Base-by-base conservation (phyloP, 2,113 vertebrate genomes). In the Larimichthys polyactis region DNA sequence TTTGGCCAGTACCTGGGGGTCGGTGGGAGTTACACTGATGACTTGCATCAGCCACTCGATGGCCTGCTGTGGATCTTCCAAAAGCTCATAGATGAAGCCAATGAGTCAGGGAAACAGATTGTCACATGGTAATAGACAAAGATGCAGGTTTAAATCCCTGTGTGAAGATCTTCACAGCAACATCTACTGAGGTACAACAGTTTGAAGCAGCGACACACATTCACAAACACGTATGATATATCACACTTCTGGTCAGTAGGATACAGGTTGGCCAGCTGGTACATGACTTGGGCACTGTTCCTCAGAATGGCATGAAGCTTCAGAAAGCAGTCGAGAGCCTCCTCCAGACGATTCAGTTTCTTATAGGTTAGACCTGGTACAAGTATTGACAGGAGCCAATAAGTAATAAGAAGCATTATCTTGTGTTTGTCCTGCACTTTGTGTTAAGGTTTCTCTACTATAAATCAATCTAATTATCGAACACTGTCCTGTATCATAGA, bases 1-100 rank as follows among this genome's bases (percentile, higher is more conserved):
- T 86, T 98, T 98, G 76, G 97, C 95, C 81, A 99, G 94, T 8
- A 91, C 95, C 63, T 93, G 92, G 11, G 97, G 95, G 88, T 99
- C 97, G 0, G 97, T 99, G 81, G 97, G 98, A 54, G 96, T 96
- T 17, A 98, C 94, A 27, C 96, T 97, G 88, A 97, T 96, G 73
- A 99, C 91, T 83, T 99, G 97, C 94, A 97, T 96, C 51, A 99
- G 90, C 97, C 98, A 99, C 48, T 98, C 96, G 5, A 97, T 97
- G 2, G 98, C 97, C 92, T 98, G 97, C 71, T 89, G 96, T 22
- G 96, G 96, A 89, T 99, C 97, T 51, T 96, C 97, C 93, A 98
- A 92, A 65, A 96, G 93, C 90, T 99, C 97, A 4, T 97, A 97
- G 85, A 96, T 99, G 94, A 29, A 62, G 58, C 24, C 64, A 17